Base-by-base conservation (phyloP, 1,140 invertebrate species). In the Drosophila repleta region DNA sequence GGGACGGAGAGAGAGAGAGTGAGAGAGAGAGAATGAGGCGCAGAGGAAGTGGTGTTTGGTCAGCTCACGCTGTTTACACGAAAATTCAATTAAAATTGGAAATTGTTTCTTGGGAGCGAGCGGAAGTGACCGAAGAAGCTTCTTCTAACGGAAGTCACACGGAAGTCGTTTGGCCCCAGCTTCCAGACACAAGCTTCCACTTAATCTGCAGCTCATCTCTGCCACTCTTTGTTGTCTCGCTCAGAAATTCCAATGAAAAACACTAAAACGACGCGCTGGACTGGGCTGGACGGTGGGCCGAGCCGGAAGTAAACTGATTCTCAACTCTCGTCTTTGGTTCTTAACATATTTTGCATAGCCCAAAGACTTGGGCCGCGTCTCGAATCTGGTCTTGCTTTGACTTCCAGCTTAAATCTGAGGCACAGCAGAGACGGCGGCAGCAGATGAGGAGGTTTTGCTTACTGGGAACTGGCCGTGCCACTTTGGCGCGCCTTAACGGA, bases 1-100 rank as follows among this genome's bases (percentile, higher is more conserved):
- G 39, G 39, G 55, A 67, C 58, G 51, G 80, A 48, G 41, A 46
- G 18, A 52, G 55, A 21, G 5, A 10, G 48, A 37, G 53, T n/a
- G 0, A 63, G 79, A 79, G 74, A 21, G 18, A 24, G 18, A 20
- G 11, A 7, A 17, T 21, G 26, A 15, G 1, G 15, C 1, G n/a
- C 5, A 55, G 35, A 41, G 53, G 81, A 79, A 68, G 63, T 73
- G 66, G 53, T 62, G 77, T 61, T 66, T 57, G 78, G 77, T 81
- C 78, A 80, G 53, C 68, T 82, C 73, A 60, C 57, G 65, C 49
- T 88, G 83, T 83, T 87, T 88, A 87, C 79, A 88, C 83, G 72
- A 87, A 87, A 88, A 89, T 88, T 87, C 83, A 87, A 87, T 87
- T 87, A 88, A 87, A 79, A 83, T 71, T 78, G 71, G 60, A 78